Conservation (phyloP, 2,888 invertebrate species). For the Sepioteuthis lessoniana region DNA sequence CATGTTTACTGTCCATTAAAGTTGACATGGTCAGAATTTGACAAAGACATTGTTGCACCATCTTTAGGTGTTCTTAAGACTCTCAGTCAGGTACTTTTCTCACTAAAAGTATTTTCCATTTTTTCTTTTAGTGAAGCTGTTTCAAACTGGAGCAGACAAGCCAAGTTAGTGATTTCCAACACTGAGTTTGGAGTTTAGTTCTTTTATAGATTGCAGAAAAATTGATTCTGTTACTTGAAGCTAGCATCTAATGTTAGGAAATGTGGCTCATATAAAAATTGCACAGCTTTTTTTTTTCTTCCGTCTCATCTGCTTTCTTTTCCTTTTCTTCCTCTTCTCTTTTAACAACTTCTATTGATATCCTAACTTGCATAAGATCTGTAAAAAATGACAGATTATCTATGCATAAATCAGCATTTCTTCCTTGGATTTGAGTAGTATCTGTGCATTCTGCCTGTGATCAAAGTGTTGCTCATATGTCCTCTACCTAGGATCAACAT, state of each 20-base stretch:
- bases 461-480: too few species aligned
- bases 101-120: not conserved
- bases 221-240: not conserved
- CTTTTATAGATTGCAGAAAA: not conserved
- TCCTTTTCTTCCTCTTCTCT: not conserved
- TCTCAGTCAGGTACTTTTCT: not conserved
- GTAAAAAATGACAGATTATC: too few species aligned
- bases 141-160: not conserved
- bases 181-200: not conserved
- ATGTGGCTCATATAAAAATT: not conserved
- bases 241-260: not conserved
- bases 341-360: not conserved
- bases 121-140: not conserved
- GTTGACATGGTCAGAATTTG: not conserved
- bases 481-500: too few species aligned
- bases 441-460: too few species aligned
- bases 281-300: not conserved
- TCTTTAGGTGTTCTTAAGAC: not conserved
- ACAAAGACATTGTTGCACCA: too few species aligned
- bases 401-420: too few species aligned
- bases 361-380: too few species aligned
- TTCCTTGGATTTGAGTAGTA: too few species aligned
- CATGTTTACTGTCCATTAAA: conserved; percentile 20
- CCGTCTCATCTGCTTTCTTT: not conserved
- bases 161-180: not conserved